phyloP scores from a whole-genome alignment of 2,888 invertebrate genomes.

The Cremastobaeus sp. region DNA sequence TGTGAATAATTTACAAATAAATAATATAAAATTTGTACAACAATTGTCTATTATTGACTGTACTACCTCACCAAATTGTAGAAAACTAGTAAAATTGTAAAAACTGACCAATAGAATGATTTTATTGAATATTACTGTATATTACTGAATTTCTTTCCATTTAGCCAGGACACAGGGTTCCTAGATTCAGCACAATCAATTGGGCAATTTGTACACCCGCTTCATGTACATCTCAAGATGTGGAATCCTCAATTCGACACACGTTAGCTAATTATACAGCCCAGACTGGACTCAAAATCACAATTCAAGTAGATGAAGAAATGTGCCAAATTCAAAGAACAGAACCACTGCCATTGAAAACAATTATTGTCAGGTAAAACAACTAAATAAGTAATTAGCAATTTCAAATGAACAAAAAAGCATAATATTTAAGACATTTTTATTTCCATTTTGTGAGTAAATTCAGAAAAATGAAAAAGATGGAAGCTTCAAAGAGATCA shows the following conservation, averaged over 20 bases:
- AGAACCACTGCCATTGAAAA: slow-evolving; percentile 77
- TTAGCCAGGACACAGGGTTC: slow-evolving; percentile 85
- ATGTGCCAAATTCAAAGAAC: slow-evolving; percentile 81
- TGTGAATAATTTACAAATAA: slow-evolving; percentile 15
- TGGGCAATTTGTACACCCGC: slow-evolving; percentile 86
- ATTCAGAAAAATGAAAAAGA: too few species aligned
- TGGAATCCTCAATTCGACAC: slow-evolving; percentile 80
- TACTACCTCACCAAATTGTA: too few species aligned
- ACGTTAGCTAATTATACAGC: slow-evolving; percentile 79
- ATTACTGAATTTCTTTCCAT: too few species aligned
- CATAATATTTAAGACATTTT: too few species aligned
- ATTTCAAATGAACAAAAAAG: not conserved
- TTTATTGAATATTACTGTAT: too few species aligned
- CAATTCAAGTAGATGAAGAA: slow-evolving; percentile 81
- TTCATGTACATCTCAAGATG: slow-evolving; percentile 81
- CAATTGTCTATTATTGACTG: not conserved
- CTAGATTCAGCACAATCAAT: slow-evolving; percentile 83
- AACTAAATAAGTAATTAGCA: not conserved
- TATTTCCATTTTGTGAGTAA: too few species aligned
- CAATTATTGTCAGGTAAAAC: slow-evolving; percentile 79
- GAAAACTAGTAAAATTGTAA: too few species aligned
- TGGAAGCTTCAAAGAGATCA: too few species aligned
- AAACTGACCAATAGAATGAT: too few species aligned
- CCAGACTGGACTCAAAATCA: slow-evolving; percentile 80
- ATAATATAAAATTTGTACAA: slow-evolving; percentile 18